Evolutionary conservation across 2,797 vertebrate genomes (phyloP), one percentile per base, ranked within the genome.

Genomic region (Helostoma temminkii): DNA sequence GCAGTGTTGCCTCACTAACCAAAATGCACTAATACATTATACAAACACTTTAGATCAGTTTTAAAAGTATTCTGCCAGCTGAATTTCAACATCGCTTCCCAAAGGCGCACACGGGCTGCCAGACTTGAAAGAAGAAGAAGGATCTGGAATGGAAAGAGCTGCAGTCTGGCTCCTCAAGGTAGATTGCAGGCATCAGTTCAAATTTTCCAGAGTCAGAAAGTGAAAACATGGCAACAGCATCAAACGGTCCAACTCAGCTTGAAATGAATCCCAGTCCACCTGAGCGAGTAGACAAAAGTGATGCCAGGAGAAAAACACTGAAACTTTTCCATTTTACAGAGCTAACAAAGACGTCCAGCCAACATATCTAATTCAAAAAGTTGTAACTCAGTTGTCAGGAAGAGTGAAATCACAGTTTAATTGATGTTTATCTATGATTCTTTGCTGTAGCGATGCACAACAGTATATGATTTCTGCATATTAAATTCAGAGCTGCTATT

Each of bases 41-140:
- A 52, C 67, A 74, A 70, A 81, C 37, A 66, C 78, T 74, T 67
- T 56, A 26, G 53, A 64, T 37, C n/a, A n/a, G 16, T 80, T 82
- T 82, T 68, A 80, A 71, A 79, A 66, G 60, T 26, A 14, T 57
- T 48, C 66, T 67, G 39, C 52, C 70, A 41, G 65, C 22, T 1
- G 11, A 34, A 45, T 46, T 82, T 69, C 71, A 71, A 34, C 67
- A 64, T 57, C 32, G 8, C 52, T 28, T 82, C 80, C 77, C 41
- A 32, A 56, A 73, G 70, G 71, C 37, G 0, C 15, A 9, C 34
- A 42, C 2, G 24, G 55, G 58, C 63, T 39, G 55, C 50, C 65
- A 54, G 63, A 76, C 68, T 78, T 78, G 46, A 81, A 83, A 83
- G 77, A 32, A 18, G 77, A 32, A 18, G 41, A 25, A 12, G 43